Base-by-base conservation (phyloP, 1,140 invertebrate genomes). In the Cecropterus lyciades region DNA sequence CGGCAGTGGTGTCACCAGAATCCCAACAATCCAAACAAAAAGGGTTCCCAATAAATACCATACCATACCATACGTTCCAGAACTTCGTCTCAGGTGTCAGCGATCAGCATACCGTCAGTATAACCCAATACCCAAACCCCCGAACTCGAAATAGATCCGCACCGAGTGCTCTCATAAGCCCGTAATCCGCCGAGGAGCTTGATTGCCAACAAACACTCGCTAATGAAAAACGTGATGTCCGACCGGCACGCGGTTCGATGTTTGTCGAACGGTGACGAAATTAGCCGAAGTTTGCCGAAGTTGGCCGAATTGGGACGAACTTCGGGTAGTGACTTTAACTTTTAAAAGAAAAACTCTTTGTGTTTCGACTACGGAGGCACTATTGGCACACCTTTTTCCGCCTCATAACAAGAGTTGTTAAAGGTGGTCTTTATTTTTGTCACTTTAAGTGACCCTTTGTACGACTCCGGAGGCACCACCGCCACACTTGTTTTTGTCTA, bases 171-270 rank as follows among this genome's bases (percentile, higher is more conserved):
- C 24, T 59, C 17, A 43, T 59, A 46, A 59, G 42, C 64, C 43
- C 20, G n/a, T 48, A 48, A 66, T 57, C 48, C 53, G 17, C 27
- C 53, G 40, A 15, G 65, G 14, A 40, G 55, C 43, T 70, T 79
- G 66, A 79, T 79, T 74, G 67, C 48, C 56, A 70, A 69, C 69
- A 73, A 79, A 79, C 60, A 70, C 17, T 51, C 51, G 37, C 43
- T 79, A 76, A 79, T 79, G 73, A 79, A 79, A 79, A 76, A 79
- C 77, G 77, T 79, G 77, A 76, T 66, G 60, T 67, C 65, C 56
- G 55, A 43, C 33, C 24, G 55, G 46, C n/a, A 3, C 46, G 37
- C 11, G 33, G 33, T 37, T 37, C 40, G 53, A 57, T 8, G 40
- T 15, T 17, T 43, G 37, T 8, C 53, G 53, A 56, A 56, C 16